phyloP scores from a whole-genome alignment of 2,113 vertebrate genomes.

The Drymodes brunneopygia region DNA sequence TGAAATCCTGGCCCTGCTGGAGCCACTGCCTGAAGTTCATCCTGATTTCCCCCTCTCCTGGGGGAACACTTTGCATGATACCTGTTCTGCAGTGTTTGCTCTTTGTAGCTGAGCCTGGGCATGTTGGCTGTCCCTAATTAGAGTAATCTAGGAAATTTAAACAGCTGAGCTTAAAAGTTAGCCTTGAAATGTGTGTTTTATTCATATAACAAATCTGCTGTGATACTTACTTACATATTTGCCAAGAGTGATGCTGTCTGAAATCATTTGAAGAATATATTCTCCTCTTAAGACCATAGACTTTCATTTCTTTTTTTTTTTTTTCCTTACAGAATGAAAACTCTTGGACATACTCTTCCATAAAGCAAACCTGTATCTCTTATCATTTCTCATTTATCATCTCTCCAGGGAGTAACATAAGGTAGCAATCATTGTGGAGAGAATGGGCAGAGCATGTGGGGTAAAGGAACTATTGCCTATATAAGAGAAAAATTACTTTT shows the following conservation, averaged over 20 bases:
- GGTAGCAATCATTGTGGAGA: not conserved
- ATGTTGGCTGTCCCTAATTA: not conserved
- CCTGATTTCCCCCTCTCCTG: accelerated
- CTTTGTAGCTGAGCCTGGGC: not conserved
- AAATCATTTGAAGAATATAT: not conserved
- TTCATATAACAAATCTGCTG: not conserved
- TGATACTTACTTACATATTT: not conserved
- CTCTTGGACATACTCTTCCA: not conserved
- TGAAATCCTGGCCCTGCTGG: not conserved
- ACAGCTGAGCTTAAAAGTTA: not conserved
- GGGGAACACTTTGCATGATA: not conserved
- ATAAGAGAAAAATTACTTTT: not conserved
- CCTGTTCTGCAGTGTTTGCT: accelerated
- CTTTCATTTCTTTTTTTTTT: not conserved
- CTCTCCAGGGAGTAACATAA: not conserved
- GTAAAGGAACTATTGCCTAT: not conserved
- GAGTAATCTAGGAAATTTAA: not conserved
- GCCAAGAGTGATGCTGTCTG: not conserved
- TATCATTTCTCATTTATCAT: not conserved
- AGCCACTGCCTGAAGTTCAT: not conserved
- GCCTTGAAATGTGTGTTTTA: not conserved
- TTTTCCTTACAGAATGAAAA: not conserved
- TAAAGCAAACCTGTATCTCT: not conserved
- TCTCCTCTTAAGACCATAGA: not conserved
- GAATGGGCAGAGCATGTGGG: not conserved